Evolutionary conservation across 2,797 vertebrate genomes (phyloP).

Genomic region (Diplodus puntazzo): DNA sequence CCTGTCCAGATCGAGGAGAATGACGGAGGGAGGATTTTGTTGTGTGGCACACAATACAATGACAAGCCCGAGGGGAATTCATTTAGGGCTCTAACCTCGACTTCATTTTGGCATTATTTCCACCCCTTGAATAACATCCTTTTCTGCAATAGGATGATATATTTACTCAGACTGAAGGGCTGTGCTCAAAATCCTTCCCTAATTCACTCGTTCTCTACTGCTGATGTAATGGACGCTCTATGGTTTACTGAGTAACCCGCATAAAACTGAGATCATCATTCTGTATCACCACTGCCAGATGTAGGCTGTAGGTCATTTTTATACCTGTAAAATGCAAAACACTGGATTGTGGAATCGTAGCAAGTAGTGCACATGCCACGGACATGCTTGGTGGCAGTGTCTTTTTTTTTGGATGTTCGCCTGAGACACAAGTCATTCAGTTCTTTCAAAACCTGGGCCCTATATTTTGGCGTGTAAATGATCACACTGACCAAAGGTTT

Average conservation of each 20-base stretch:
- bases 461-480: no score
- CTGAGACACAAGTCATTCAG: no score
- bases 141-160: constrained; percentile 3
- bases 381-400: not conserved
- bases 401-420: no score
- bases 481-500: no score
- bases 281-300: not conserved
- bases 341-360: not conserved
- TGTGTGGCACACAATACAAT: constrained; percentile 1
- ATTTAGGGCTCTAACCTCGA: not conserved
- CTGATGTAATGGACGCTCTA: not conserved
- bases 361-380: not conserved
- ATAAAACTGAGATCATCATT: not conserved
- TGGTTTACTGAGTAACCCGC: not conserved
- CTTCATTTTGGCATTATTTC: not conserved
- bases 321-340: not conserved
- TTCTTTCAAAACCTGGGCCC: no score
- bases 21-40: constrained; percentile 8
- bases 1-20: constrained; percentile 27
- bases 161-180: not conserved
- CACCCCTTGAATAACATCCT: constrained; percentile 9
- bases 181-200: not conserved
- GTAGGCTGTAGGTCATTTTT: not conserved
- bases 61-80: not conserved
- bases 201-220: not conserved